Conservation (phyloP, 2,797 vertebrate genomes). For the Thaleichthys pacificus region DNA sequence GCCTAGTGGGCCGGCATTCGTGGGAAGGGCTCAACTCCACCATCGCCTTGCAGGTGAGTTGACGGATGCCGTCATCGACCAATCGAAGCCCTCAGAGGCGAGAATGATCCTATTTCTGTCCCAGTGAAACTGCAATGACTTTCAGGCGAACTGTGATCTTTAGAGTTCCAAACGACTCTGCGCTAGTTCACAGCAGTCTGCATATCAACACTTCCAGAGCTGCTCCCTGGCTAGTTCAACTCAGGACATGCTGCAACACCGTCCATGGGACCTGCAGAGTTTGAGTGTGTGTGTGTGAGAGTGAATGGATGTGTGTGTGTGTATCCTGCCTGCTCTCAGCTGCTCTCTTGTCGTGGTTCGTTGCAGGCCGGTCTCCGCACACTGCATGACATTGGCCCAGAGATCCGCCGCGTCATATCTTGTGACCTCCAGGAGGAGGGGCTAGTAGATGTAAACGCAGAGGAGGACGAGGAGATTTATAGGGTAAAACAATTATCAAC, state of each 20-base stretch:
- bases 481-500: conserved; percentile 78
- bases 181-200: not conserved
- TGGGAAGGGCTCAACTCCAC: conserved; percentile 87
- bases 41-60: conserved; percentile 93
- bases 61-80: not conserved
- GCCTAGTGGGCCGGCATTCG: conserved; percentile 89
- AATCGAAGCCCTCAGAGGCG: too few relatives aligned
- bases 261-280: too few relatives aligned
- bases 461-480: conserved; percentile 92
- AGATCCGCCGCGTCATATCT: conserved; percentile 97
- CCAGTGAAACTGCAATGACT: too few relatives aligned
- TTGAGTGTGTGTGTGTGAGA: not conserved
- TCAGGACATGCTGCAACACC: not conserved
- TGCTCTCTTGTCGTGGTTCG: conserved; percentile 44
- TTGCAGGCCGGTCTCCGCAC: conserved; percentile 96
- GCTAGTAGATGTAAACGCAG: conserved; percentile 83
- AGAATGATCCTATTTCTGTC: too few relatives aligned
- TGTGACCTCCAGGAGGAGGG: conserved; percentile 98
- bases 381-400: conserved; percentile 97
- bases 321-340: conserved; percentile 10
- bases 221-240: not conserved
- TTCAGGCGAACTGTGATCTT: too few relatives aligned
- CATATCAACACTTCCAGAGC: not conserved
- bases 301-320: not conserved
- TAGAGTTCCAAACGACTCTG: not conserved